Evolutionary conservation across 2,113 vertebrate species (phyloP).

Genomic region (Asarcornis scutulata): DNA sequence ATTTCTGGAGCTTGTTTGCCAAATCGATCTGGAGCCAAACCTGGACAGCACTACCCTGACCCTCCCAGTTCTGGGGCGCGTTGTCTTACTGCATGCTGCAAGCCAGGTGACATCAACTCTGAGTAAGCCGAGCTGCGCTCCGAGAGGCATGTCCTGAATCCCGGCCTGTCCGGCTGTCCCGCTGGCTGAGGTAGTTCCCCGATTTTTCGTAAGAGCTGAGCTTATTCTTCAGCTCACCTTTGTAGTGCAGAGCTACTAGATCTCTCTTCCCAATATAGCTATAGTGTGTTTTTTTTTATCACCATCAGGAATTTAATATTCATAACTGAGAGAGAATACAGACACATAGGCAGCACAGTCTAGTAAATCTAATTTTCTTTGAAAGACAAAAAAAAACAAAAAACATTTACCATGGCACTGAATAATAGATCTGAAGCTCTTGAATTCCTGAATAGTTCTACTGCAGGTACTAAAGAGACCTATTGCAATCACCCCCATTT

Average conservation of each 20-base stretch:
- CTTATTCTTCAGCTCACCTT: background rate
- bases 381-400: background rate
- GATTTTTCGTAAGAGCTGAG: background rate
- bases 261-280: background rate
- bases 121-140: background rate
- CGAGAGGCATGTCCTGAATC: background rate
- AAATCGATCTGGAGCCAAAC: background rate
- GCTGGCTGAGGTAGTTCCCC: background rate
- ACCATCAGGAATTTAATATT: background rate
- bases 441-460: background rate
- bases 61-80: background rate
- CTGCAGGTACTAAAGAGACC: background rate
- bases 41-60: background rate
- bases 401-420: too few species aligned
- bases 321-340: background rate
- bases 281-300: background rate
- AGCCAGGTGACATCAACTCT: background rate
- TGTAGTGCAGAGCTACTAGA: background rate
- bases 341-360: background rate
- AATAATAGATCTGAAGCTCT: background rate
- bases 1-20: slow-evolving; percentile 28
- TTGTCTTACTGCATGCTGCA: background rate
- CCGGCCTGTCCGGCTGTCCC: background rate
- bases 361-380: background rate
- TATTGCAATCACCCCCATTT: background rate